Evolutionary conservation across 2,888 invertebrate species (phyloP), one percentile per base, ranked within the genome.

Genomic region (Molorchus minor): DNA sequence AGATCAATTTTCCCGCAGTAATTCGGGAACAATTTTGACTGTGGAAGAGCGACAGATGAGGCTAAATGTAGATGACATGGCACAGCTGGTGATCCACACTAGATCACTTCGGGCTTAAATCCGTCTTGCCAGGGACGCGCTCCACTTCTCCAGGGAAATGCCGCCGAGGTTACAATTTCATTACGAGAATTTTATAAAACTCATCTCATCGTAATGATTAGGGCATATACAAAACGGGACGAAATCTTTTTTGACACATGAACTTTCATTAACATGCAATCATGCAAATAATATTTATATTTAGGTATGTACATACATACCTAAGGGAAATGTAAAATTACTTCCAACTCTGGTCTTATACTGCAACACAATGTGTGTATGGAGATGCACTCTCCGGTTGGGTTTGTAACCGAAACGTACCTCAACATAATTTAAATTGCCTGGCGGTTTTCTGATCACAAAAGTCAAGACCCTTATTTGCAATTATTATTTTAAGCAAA

Each of bases 141-240:
- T 25, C 19, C 35, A 29, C 55, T 41, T 29, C 55, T 55, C 36
- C 17, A 16, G 56, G 49, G 49, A 56, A 56, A 51, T 41, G 49
- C 56, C 40, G 30, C 41, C 40, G 43, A 56, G 51, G 51, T 51
- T 56, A 56, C 49, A 41, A 56, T 49, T 56, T 56, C 56, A 56
- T 56, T 56, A 56, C 41, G 47, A 40, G 43, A 56, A 56, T 56
- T 49, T 56, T 41, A 41, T 49, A 41, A 49, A 41, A 56, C 17
- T 40, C 49, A 49, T 49, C 56, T 33, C 41, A 35, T 41, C 41
- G 17, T 12, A 44, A 44, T 21, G 13, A 25, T 15, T 33, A 36
- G 33, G 33, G 33, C 21, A 20, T 5, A 12, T 20, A 36, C 13
- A 47, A 13, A 36, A 13, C 7, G 19, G 7, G 5, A 21, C 13